Evolutionary conservation across 2,113 vertebrate species (phyloP), one percentile per base, ranked within the genome.

Genomic region (Dromaius novaehollandiae): DNA sequence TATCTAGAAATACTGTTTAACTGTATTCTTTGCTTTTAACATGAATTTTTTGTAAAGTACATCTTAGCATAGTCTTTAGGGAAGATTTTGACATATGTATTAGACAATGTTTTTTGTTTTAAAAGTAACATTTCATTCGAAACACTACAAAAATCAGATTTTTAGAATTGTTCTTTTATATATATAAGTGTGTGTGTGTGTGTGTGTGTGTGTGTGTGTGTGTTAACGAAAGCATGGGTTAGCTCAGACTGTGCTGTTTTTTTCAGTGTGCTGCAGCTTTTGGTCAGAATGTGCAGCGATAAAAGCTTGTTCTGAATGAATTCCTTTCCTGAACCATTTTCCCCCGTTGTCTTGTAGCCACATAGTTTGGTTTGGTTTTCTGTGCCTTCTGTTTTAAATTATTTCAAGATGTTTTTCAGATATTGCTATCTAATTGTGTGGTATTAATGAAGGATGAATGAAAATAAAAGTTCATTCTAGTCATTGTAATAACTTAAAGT

Each of bases 331-430:
- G 48, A 93, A 86, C 73, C 1, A 32, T 86, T 96, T 96, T 74
- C 21, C 55, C 56, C 58, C 80, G 88, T 96, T 85, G 60, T 65
- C 86, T 92, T 91, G 66, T 92, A 96, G 89, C 88, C 97, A 83
- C 71, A 73, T 97, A 93, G 89, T 95, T 98, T 82, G 87, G 73
- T 98, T 98, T 98, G 95, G 95, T 97, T 96, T 96, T 94, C 93
- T 95, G 96, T 98, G 98, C 98, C 98, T 98, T 98, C 94, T 88
- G 96, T 97, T 97, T 98, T 97, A 98, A 97, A 97, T 97, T 98
- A 98, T 98, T 98, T 97, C 90, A 87, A 91, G 86, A 55, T 95
- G 86, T 83, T 94, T 87, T 83, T 86, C 91, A 93, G 81, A 74
- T 93, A 64, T 50, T 88, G 80, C 96, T 97, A 78, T 97, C 93